These are phyloP conservation scores for Rhinopomastus cyanomelas DNA, from an alignment of 2,113 vertebrate species.

Conservation along the genomic window DNA sequence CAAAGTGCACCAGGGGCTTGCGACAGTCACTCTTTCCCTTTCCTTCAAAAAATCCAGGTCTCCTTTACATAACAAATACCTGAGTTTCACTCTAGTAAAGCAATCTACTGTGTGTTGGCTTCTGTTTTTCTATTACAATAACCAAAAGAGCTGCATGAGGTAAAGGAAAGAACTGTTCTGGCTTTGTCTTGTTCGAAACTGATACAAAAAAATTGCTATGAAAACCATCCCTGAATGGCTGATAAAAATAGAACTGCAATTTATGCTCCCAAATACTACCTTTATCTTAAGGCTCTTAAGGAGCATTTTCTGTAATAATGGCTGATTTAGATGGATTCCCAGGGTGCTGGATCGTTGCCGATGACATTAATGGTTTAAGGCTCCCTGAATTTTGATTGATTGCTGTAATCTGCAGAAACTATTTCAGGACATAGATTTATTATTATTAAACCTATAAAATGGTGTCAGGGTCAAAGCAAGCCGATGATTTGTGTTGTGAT, in stretches of 20 bases:
- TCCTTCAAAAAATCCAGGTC: background rate
- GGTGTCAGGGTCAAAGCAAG: slow-evolving; percentile 78
- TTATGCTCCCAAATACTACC: slow-evolving; percentile 61
- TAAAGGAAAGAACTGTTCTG: slow-evolving; percentile 24
- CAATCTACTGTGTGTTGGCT: background rate
- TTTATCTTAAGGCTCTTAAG: slow-evolving; percentile 69
- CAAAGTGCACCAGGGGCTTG: background rate
- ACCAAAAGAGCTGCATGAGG: slow-evolving; percentile 22
- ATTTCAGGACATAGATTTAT: slow-evolving; percentile 83
- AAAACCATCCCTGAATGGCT: slow-evolving; percentile 60
- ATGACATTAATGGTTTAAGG: slow-evolving; percentile 81
- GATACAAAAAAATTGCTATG: background rate
- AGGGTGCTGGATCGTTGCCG: slow-evolving; percentile 72
- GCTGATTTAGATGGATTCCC: slow-evolving; percentile 80
- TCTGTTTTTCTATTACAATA: slow-evolving; percentile 5
- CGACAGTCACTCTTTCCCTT: background rate
- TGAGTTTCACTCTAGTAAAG: background rate
- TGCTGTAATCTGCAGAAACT: slow-evolving; percentile 81
- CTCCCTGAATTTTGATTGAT: slow-evolving; percentile 83
- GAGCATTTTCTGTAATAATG: slow-evolving; percentile 70
- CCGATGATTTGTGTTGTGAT: slow-evolving; percentile 74
- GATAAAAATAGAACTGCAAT: slow-evolving; percentile 69
- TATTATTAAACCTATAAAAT: slow-evolving; percentile 79
- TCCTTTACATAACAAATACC: background rate
- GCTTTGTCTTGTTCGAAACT: slow-evolving; percentile 38